These are phyloP conservation scores for Aspiorhynchus laticeps DNA, from an alignment of 2,113 vertebrate genomes.

Conservation along the genomic window DNA sequence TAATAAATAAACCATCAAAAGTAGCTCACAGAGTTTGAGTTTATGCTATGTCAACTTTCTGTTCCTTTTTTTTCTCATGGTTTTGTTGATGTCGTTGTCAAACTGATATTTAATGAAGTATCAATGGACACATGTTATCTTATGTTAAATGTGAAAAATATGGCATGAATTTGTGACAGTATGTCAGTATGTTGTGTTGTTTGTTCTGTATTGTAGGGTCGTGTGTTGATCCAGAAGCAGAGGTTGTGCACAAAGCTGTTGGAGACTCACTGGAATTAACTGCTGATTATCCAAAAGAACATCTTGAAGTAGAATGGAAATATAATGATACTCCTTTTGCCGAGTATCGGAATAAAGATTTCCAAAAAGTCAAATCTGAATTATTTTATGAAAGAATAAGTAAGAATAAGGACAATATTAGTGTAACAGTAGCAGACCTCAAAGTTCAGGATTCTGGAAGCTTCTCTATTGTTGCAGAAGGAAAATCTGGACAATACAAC, in stretches of 20 bases:
- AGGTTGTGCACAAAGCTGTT: slow-evolving; percentile 44
- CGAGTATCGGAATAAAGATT: accelerated
- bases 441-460: slow-evolving; percentile 58
- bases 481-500: accelerated
- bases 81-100: not conserved
- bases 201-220: slow-evolving; percentile 54
- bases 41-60: not conserved
- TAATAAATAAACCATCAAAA: no score
- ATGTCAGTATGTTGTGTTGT: not conserved
- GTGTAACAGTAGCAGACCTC: slow-evolving; percentile 55
- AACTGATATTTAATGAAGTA: not conserved
- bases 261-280: slow-evolving; percentile 57
- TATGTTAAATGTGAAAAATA: not conserved
- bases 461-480: accelerated
- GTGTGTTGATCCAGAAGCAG: slow-evolving; percentile 21
- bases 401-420: not conserved
- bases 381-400: slow-evolving; percentile 31
- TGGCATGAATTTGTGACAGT: not conserved
- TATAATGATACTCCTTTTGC: accelerated
- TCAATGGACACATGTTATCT: no score
- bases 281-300: not conserved
- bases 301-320: accelerated
- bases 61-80: not conserved
- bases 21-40: no score
- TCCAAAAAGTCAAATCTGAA: accelerated